These are phyloP conservation scores for Gobionotothen gibberifrons DNA, from an alignment of 2,797 vertebrate species.

Conservation along the genomic window DNA sequence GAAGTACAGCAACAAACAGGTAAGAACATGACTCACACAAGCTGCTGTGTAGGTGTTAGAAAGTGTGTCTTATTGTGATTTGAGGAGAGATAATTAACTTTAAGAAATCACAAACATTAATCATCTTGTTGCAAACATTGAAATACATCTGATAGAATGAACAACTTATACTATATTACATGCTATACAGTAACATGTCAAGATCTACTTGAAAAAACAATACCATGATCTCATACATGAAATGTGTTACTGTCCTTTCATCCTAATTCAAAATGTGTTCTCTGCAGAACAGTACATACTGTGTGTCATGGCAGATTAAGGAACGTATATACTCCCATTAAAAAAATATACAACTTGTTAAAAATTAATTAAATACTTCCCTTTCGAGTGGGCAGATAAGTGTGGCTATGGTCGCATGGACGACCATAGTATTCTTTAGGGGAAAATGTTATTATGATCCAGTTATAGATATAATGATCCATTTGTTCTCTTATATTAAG, in stretches of 20 bases:
- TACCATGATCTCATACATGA: not conserved
- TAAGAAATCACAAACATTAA: not conserved
- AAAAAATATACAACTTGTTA: not conserved
- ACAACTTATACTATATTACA: not conserved
- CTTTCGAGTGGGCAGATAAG: conserved; percentile 8
- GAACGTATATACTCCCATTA: conserved; percentile 1
- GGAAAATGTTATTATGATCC: not conserved
- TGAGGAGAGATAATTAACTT: not conserved
- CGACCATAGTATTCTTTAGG: not conserved
- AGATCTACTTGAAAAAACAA: conserved; percentile 15
- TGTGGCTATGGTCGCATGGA: not conserved
- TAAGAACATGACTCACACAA: conserved; percentile 76
- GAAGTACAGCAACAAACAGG: conserved; percentile 99
- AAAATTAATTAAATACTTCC: not conserved
- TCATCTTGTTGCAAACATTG: conserved; percentile 1
- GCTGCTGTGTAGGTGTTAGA: not conserved
- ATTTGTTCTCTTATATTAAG: conserved; percentile 8
- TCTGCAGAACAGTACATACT: not conserved
- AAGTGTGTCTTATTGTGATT: not conserved
- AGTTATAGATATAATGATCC: not conserved
- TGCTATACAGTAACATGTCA: not conserved
- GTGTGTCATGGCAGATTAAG: conserved; percentile 11
- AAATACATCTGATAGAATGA: conserved; percentile 8
- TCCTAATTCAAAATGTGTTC: conserved; percentile 6
- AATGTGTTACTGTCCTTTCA: not conserved